phyloP scores from a whole-genome alignment of 2,888 invertebrate species.

The Masnerella sp. region DNA sequence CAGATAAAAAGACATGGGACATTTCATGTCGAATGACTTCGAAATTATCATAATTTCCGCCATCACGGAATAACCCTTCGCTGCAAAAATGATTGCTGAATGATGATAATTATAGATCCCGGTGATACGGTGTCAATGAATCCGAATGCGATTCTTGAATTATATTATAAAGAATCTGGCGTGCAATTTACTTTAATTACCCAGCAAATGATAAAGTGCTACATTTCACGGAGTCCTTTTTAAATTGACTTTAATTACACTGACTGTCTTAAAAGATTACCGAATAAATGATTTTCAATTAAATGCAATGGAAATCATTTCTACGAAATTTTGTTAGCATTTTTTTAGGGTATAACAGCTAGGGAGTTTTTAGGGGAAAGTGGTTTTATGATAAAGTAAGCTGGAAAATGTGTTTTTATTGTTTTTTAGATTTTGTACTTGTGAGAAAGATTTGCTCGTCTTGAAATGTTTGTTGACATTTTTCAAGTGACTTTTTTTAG shows the following conservation, averaged over 20 bases:
- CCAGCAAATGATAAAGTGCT: slow-evolving; percentile 49
- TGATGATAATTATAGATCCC: slow-evolving; percentile 44
- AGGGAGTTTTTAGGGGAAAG: too few species aligned
- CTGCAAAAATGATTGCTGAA: slow-evolving; percentile 26
- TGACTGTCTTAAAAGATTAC: slow-evolving; percentile 8
- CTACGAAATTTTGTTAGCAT: too few species aligned
- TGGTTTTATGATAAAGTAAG: too few species aligned
- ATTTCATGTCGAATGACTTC: slow-evolving; percentile 4
- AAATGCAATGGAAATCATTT: too few species aligned
- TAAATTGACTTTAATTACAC: slow-evolving; percentile 49
- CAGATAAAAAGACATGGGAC: neutral
- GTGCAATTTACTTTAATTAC: slow-evolving; percentile 55
- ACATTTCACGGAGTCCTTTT: slow-evolving; percentile 47
- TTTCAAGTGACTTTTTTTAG: too few species aligned
- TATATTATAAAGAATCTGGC: slow-evolving; percentile 40
- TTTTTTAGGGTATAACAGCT: too few species aligned
- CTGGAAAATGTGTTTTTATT: too few species aligned
- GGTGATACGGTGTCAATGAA: slow-evolving; percentile 43
- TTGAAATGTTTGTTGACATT: too few species aligned
- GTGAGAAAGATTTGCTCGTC: too few species aligned
- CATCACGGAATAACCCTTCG: neutral
- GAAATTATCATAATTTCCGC: slow-evolving; percentile 28
- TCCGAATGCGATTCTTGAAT: slow-evolving; percentile 37
- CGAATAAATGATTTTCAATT: slow-evolving; percentile 29
- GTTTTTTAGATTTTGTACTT: too few species aligned